These are phyloP conservation scores for Parnassius mnemosyne DNA, from an alignment of 2,888 invertebrate species.

Conservation along the genomic window DNA sequence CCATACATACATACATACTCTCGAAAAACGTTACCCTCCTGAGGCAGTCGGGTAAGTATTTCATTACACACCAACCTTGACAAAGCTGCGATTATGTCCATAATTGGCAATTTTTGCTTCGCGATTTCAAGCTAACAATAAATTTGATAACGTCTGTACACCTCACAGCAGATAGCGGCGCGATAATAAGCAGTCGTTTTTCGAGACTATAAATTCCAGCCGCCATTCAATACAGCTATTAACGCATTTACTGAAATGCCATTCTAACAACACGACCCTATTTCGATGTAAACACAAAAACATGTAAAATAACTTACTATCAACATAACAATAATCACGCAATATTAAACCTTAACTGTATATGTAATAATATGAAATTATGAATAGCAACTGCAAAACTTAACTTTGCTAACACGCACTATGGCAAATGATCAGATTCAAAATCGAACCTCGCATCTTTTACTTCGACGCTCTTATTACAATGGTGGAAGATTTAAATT, in stretches of 20 bases:
- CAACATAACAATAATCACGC: neutral
- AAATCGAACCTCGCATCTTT: neutral
- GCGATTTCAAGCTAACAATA: constrained; percentile 7
- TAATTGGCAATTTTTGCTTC: too few relatives aligned
- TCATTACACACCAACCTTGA: too few relatives aligned
- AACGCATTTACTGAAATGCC: constrained; percentile 19
- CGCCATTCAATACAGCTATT: constrained; percentile 18
- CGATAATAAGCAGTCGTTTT: constrained; percentile 19
- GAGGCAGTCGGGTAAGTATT: too few relatives aligned
- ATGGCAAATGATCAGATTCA: constrained; percentile 4
- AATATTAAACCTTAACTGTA: neutral
- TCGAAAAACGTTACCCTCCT: too few relatives aligned
- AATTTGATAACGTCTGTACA: constrained; percentile 7
- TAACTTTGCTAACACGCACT: constrained; percentile 11
- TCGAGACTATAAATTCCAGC: constrained; percentile 15
- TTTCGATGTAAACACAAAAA: constrained; percentile 14
- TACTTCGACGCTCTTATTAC: neutral
- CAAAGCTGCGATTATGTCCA: too few relatives aligned
- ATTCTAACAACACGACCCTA: constrained; percentile 11
- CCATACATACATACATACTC: too few relatives aligned
- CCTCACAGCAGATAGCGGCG: neutral
- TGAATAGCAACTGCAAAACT: constrained; percentile 9
- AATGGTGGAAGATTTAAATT: constrained; percentile 8
- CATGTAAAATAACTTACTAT: neutral
- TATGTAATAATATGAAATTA: neutral